Percentiles rank a stretch among this genome's conserved stretches.
phyloP scores from a whole-genome alignment of 2,888 invertebrate genomes.

The Tillus elongatus region DNA sequence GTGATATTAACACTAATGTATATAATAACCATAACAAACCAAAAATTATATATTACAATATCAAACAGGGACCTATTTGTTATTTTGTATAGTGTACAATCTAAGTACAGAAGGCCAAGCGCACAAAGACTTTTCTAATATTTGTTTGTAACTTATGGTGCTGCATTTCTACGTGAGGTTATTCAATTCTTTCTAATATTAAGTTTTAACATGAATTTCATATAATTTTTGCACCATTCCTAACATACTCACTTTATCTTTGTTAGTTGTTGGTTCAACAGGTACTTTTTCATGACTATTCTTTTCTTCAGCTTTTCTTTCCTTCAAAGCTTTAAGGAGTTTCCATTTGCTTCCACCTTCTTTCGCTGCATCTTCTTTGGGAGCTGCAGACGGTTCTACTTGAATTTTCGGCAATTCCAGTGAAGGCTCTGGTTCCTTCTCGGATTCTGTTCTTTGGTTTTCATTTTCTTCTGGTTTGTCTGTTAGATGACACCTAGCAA shows the following conservation, averaged over 20 bases:
- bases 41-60: no score
- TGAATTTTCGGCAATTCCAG: constrained; percentile 48
- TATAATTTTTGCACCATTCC: constrained; percentile 60
- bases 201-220: constrained; percentile 57
- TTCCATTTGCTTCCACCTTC: constrained; percentile 83
- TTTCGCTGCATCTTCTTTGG: constrained; percentile 31
- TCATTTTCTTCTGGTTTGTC: constrained; percentile 29
- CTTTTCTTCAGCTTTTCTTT: constrained; percentile 81
- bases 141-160: no score
- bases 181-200: no score
- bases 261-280: constrained; percentile 54
- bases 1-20: no score
- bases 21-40: no score
- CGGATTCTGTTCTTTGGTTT: constrained; percentile 22
- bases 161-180: no score
- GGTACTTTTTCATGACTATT: constrained; percentile 59
- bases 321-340: constrained; percentile 78
- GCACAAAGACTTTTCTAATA: no score
- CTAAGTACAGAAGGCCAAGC: no score
- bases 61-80: no score
- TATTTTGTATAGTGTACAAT: no score
- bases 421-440: constrained; percentile 33
- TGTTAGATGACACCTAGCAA: constrained; percentile 35
- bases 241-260: constrained; percentile 63
- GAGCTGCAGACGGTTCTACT: constrained; percentile 39